A percentile compares a stretch with the other conserved stretches of the same genome.
phyloP scores from a whole-genome alignment of 2,888 invertebrate species.

The Trissonchulus sp. region DNA sequence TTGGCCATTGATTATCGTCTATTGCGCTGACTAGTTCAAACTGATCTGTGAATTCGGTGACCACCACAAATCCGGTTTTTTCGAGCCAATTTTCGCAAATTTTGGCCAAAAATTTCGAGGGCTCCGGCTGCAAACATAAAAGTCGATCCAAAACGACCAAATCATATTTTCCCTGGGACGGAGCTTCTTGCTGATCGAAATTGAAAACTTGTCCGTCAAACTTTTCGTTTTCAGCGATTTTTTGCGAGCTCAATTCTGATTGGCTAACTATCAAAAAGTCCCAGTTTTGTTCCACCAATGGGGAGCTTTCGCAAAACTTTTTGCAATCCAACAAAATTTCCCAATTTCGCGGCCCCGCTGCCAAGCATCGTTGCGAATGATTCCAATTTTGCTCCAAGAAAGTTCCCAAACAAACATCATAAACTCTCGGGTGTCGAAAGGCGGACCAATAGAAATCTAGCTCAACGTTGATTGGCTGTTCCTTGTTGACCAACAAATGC shows the following conservation, averaged over 20 bases:
- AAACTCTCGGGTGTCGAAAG: background rate
- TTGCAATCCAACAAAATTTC: constrained; percentile 44
- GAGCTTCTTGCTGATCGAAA: constrained; percentile 41
- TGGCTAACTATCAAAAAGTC: background rate
- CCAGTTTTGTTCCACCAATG: constrained; percentile 39
- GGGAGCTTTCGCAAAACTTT: constrained; percentile 39
- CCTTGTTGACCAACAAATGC: background rate
- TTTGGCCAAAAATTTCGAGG: background rate
- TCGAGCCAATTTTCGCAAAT: constrained; percentile 43
- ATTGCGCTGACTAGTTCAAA: constrained; percentile 37
- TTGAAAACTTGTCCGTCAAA: background rate
- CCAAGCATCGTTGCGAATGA: background rate
- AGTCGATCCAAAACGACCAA: constrained; percentile 46
- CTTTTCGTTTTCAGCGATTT: background rate
- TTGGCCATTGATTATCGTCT: background rate
- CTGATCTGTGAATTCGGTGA: constrained; percentile 54
- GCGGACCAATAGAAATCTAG: background rate
- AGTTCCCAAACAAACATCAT: background rate
- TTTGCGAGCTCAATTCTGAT: background rate
- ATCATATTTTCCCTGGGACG: constrained; percentile 45
- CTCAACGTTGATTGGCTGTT: background rate
- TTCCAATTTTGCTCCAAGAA: constrained; percentile 13
- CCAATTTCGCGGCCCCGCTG: background rate
- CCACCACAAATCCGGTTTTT: constrained; percentile 54
- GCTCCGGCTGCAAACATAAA: constrained; percentile 33